These are phyloP conservation scores for Danio kyathit DNA, from an alignment of 2,797 vertebrate genomes.

Conservation along the genomic window DNA sequence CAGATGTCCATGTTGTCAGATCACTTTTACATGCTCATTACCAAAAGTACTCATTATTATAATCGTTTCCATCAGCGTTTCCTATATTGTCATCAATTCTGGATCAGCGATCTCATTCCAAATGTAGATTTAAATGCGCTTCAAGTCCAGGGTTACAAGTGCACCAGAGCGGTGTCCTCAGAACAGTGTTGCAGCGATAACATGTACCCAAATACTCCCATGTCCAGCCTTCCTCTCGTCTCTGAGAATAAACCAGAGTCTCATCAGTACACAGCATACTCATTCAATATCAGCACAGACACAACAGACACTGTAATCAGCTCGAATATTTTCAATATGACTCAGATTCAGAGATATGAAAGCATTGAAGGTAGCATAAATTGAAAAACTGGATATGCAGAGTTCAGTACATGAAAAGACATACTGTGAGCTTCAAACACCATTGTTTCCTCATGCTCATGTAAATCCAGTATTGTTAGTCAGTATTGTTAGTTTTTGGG, in stretches of 20 bases:
- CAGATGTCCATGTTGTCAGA: background rate
- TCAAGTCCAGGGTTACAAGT: conserved; percentile 52
- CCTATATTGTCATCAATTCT: conserved; percentile 21
- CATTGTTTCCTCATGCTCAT: no score
- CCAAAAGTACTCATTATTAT: background rate
- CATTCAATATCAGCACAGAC: background rate
- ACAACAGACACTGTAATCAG: background rate
- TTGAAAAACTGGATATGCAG: no score
- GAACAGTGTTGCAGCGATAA: conserved; percentile 59
- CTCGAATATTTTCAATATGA: background rate
- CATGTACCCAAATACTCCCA: conserved; percentile 35
- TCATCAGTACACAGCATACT: conserved; percentile 1
- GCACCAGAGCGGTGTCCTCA: conserved; percentile 45
- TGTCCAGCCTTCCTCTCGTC: conserved; percentile 5
- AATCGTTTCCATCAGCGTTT: no score
- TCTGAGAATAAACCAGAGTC: conserved; percentile 49
- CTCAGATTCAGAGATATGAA: background rate
- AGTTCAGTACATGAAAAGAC: no score
- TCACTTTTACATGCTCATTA: background rate
- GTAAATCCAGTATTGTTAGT: no score
- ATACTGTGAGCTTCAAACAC: no score
- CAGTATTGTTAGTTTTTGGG: no score
- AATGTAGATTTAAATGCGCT: conserved; percentile 48
- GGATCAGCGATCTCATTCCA: conserved; percentile 40
- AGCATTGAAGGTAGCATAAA: no score